Percentiles rank a stretch among this genome's conserved stretches.
Evolutionary conservation across 2,113 vertebrate species (phyloP).

Genomic region (Entelurus aequoreus): DNA sequence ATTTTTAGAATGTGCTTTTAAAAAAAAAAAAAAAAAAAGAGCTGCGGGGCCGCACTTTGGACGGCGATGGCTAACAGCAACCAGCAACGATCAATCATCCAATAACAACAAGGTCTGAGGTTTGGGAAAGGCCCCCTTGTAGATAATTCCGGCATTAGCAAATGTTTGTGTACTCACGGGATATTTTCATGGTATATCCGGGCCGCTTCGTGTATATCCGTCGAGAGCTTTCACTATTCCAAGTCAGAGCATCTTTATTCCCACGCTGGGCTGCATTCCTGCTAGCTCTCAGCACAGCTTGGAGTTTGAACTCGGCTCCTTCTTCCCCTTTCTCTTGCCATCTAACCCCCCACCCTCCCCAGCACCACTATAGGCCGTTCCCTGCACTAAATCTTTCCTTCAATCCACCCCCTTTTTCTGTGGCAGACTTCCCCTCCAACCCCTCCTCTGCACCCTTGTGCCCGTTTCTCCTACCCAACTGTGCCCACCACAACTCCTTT

Average conservation of each 20-base stretch:
- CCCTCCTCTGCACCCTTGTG: constrained; percentile 36
- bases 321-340: neutral
- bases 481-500: constrained; percentile 56
- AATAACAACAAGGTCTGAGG: too few species aligned
- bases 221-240: constrained; percentile 34
- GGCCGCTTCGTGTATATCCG: constrained; percentile 37
- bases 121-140: too few species aligned
- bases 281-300: constrained; percentile 45
- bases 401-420: constrained; percentile 58
- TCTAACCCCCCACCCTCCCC: constrained; percentile 39
- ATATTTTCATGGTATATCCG: constrained; percentile 66
- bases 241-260: constrained; percentile 62
- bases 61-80: too few species aligned
- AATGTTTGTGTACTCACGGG: constrained; percentile 62
- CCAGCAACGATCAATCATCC: too few species aligned
- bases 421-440: constrained; percentile 20
- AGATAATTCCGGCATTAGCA: too few species aligned
- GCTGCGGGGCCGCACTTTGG: too few species aligned
- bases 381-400: constrained; percentile 55
- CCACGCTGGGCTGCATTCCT: constrained; percentile 61
- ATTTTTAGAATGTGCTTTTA: too few species aligned
- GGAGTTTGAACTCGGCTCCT: constrained; percentile 51
- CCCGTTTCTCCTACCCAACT: constrained; percentile 44
- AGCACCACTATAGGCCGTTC: constrained; percentile 48
- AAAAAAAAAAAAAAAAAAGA: too few species aligned